Evolutionary conservation across 37 sponge, comb jelly and placozoan genomes (phyloP).

Genomic region (Lycopodina hypogea): DNA sequence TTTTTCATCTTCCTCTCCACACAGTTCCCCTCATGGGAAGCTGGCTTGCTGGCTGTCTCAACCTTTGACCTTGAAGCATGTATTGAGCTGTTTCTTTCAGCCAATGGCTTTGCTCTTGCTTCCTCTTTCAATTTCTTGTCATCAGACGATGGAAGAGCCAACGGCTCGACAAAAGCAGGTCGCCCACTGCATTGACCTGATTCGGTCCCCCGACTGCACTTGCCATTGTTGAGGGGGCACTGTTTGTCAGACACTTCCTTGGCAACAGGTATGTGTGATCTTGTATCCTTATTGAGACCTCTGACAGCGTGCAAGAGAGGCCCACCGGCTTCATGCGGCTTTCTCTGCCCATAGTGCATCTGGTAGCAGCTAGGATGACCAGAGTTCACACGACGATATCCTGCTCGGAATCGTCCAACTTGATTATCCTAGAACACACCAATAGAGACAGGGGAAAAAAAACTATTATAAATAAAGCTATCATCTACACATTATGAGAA

Average conservation of each 20-base stretch:
- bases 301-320: no score
- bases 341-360: constrained; percentile 32
- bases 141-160: no score
- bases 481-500: no score
- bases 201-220: not conserved
- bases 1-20: not conserved
- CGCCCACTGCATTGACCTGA: no score
- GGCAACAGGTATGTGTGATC: no score
- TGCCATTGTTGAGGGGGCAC: not conserved
- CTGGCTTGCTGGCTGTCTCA: not conserved
- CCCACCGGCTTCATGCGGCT: not conserved
- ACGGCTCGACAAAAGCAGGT: no score
- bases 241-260: not conserved
- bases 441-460: not conserved
- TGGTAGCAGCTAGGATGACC: constrained; percentile 37
- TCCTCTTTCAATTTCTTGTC: no score
- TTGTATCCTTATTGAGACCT: no score
- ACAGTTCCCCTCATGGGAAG: no score
- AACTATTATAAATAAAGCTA: no score
- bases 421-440: constrained; percentile 4
- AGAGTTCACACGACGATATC: constrained; percentile 6
- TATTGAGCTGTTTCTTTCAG: not conserved
- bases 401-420: constrained; percentile 29
- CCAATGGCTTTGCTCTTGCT: not conserved
- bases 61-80: not conserved